phyloP scores from a whole-genome alignment of 2,113 vertebrate species.

The Cricetomys ansorgei region DNA sequence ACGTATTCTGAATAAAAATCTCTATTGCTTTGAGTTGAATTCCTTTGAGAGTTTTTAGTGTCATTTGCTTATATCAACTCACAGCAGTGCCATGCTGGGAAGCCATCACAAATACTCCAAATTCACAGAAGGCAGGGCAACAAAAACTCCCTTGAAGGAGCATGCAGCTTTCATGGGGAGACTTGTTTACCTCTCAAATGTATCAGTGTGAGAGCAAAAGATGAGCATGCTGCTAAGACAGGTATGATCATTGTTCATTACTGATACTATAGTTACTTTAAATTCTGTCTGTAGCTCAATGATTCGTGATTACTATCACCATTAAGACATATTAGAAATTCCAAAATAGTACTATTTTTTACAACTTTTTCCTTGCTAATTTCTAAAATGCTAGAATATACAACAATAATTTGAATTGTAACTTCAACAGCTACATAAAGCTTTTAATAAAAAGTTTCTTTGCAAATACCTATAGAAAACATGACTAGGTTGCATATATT shows the following conservation, averaged over 20 bases:
- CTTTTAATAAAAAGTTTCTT: not conserved
- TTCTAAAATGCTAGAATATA: slow-evolving; percentile 1
- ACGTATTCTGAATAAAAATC: not conserved
- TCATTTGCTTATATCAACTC: not conserved
- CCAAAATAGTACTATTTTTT: not conserved
- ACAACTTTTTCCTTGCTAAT: not conserved
- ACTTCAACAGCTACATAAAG: not conserved
- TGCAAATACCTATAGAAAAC: slow-evolving; percentile 1
- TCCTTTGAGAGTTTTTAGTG: not conserved
- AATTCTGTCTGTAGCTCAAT: not conserved
- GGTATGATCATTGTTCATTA: not conserved
- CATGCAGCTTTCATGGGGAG: not conserved
- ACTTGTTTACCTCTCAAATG: not conserved
- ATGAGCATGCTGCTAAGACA: not conserved
- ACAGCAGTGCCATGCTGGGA: not conserved
- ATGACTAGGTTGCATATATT: not conserved
- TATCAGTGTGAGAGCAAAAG: not conserved
- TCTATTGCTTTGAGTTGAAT: not conserved
- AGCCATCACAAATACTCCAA: not conserved
- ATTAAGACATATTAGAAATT: not conserved
- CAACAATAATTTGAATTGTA: not conserved
- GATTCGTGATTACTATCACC: not conserved
- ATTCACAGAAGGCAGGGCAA: not conserved
- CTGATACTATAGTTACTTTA: not conserved
- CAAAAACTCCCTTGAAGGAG: not conserved